Evolutionary conservation across 2,888 invertebrate species (phyloP).

Genomic region (Diogma glabrata): DNA sequence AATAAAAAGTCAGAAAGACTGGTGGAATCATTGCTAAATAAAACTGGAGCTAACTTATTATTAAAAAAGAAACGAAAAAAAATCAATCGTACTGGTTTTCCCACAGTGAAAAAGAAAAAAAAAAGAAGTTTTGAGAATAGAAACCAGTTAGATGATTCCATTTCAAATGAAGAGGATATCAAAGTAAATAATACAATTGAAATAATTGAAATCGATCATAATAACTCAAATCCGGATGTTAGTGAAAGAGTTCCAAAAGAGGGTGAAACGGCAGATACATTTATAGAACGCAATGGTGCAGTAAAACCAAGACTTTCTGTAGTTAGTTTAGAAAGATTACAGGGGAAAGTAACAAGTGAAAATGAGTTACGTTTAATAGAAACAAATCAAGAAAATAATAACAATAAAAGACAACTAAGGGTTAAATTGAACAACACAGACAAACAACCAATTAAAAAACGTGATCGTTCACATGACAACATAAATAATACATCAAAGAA

Average conservation of each 20-base stretch:
- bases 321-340: slow-evolving; percentile 47
- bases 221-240: too few species aligned
- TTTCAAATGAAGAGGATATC: slow-evolving; percentile 11
- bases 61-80: slow-evolving; percentile 55
- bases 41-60: slow-evolving; percentile 30
- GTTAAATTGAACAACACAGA: slow-evolving; percentile 37
- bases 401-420: slow-evolving; percentile 40
- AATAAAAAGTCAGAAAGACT: slow-evolving; percentile 25
- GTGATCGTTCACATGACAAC: not conserved
- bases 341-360: slow-evolving; percentile 45
- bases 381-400: slow-evolving; percentile 30
- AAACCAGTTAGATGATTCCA: slow-evolving; percentile 6
- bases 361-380: slow-evolving; percentile 46
- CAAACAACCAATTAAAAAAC: slow-evolving; percentile 5
- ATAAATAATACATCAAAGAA: not conserved
- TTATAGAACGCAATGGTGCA: slow-evolving; percentile 49
- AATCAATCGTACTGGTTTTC: slow-evolving; percentile 80
- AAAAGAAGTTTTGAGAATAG: slow-evolving; percentile 38
- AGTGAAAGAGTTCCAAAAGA: slow-evolving; percentile 59
- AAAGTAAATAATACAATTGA: slow-evolving; percentile 10
- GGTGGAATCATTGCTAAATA: slow-evolving; percentile 32
- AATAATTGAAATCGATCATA: not conserved
- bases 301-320: slow-evolving; percentile 45
- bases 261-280: slow-evolving; percentile 54
- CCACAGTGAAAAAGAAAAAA: slow-evolving; percentile 71